Base-by-base conservation (phyloP, 2,888 invertebrate species). In the Cephus pygmeus region DNA sequence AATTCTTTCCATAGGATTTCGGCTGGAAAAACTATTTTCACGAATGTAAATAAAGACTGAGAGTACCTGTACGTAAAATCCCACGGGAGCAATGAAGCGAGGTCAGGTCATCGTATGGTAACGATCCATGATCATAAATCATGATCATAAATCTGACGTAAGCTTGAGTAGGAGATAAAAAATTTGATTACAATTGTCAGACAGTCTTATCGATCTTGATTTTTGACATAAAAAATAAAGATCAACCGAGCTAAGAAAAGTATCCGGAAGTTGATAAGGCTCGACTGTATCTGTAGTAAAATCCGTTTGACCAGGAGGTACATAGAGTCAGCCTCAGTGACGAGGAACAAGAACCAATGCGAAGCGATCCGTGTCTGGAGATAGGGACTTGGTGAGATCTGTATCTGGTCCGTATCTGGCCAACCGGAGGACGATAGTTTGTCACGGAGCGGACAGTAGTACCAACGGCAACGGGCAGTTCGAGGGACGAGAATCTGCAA, bases 401-500 rank as follows among this genome's bases (percentile, higher is more conserved):
- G 56, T 56, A 56, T 56, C 56, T 56, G 23, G 1, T 3, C 4
- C 34, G 71, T 34, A 34, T 33, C 31, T 71, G 34, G 71, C 34
- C 31, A 15, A 71, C 31, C 30, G 15, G 4, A 34, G 71, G 71
- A 71, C 15, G 71, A 71, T 71, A 71, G 71, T 71, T 71, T 71
- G 30, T 71, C 71, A 71, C 30, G 71, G 6, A 34, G 71, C 9
- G 71, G 71, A 71, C 71, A 71, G 31, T 71, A 71, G 56, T 56
- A 56, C 23, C 56, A 56, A 56, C 56, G 56, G 31, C 71, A 33
- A 71, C 71, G 71, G 71, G 71, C 30, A 23, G 71, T 71, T 15
- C 71, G 71, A 71, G 11, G 31, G 71, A 71, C 71, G 15, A 34
- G 71, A 31, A 77, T 79, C 73, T 78, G 78, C 80, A 78, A 79